Conservation (phyloP, 1,140 invertebrate species). For the Drosophila arawakana region DNA sequence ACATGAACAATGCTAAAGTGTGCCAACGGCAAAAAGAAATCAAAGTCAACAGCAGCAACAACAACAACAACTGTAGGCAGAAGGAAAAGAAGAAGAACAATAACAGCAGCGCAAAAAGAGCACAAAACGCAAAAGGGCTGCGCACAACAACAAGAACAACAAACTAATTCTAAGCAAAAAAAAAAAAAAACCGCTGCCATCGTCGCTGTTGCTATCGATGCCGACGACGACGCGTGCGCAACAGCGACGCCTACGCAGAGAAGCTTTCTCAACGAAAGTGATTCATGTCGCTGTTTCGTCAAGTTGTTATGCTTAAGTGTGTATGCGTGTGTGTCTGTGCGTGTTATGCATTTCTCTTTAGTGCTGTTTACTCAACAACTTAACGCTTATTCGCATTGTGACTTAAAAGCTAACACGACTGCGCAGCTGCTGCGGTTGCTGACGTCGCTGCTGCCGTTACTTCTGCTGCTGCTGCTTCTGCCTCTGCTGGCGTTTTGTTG, state of each 20-base stretch:
- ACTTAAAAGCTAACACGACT: background rate
- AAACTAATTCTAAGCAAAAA: slow-evolving; percentile 38
- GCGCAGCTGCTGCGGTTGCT: background rate
- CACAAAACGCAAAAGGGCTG: slow-evolving; percentile 17
- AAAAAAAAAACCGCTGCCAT: background rate
- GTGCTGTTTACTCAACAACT: slow-evolving; percentile 45
- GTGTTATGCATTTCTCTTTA: slow-evolving; percentile 76
- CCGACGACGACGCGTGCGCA: slow-evolving; percentile 5
- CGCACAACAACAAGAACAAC: slow-evolving; percentile 33
- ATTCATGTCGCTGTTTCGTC: slow-evolving; percentile 55
- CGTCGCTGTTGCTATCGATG: background rate
- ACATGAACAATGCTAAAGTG: slow-evolving; percentile 55
- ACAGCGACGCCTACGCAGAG: slow-evolving; percentile 38
- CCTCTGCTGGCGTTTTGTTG: slow-evolving; percentile 12
- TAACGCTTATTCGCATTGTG: slow-evolving; percentile 47
- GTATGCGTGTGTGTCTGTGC: slow-evolving; percentile 10
- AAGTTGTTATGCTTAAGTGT: background rate
- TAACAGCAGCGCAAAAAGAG: background rate
- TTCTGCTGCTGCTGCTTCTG: slow-evolving; percentile 2
- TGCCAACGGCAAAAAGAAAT: slow-evolving; percentile 74
- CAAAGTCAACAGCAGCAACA: slow-evolving; percentile 54
- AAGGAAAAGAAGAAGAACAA: background rate
- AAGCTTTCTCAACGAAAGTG: slow-evolving; percentile 81
- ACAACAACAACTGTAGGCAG: background rate
- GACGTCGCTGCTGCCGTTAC: background rate